These are phyloP conservation scores for Parapristionchus giblindavisi DNA, from an alignment of 2,888 invertebrate genomes.

Conservation along the genomic window DNA sequence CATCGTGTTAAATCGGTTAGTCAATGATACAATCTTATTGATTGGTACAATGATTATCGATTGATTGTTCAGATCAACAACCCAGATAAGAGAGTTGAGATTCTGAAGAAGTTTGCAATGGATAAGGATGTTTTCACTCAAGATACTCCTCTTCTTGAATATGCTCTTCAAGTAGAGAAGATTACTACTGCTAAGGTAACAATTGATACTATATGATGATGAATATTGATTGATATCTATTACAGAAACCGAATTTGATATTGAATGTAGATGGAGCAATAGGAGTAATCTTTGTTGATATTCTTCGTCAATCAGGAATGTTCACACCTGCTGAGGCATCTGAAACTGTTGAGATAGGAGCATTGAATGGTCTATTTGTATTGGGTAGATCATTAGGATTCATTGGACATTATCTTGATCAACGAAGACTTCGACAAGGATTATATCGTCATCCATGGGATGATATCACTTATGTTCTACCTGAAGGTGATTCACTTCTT, in stretches of 20 bases:
- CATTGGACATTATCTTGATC: constrained; percentile 97
- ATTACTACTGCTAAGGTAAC: constrained; percentile 89
- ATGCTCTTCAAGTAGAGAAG: constrained; percentile 96
- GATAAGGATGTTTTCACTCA: constrained; percentile 82
- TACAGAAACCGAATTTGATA: constrained; percentile 94
- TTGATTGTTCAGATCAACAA: constrained; percentile 82
- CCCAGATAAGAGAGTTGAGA: constrained; percentile 96
- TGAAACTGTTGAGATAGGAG: constrained; percentile 95
- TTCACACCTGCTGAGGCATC: constrained; percentile 86
- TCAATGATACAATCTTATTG: constrained; percentile 33
- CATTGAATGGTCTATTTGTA: constrained; percentile 97
- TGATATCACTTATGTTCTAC: constrained; percentile 89
- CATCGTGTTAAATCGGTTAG: constrained; percentile 82
- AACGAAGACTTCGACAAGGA: constrained; percentile 97
- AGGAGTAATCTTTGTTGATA: constrained; percentile 94
- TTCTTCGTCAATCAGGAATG: constrained; percentile 81
- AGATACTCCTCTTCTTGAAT: constrained; percentile 88
- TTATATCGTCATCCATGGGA: constrained; percentile 99
- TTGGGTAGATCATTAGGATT: constrained; percentile 97
- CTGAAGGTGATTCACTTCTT: constrained; percentile 73
- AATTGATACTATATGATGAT: background rate
- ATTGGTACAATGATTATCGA: background rate
- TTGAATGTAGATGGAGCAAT: constrained; percentile 98
- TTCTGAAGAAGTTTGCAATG: constrained; percentile 90
- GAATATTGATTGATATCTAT: constrained; percentile 4